These are phyloP conservation scores for Myanophis thanlyinensis DNA, from an alignment of 2,113 vertebrate species.

Conservation along the genomic window DNA sequence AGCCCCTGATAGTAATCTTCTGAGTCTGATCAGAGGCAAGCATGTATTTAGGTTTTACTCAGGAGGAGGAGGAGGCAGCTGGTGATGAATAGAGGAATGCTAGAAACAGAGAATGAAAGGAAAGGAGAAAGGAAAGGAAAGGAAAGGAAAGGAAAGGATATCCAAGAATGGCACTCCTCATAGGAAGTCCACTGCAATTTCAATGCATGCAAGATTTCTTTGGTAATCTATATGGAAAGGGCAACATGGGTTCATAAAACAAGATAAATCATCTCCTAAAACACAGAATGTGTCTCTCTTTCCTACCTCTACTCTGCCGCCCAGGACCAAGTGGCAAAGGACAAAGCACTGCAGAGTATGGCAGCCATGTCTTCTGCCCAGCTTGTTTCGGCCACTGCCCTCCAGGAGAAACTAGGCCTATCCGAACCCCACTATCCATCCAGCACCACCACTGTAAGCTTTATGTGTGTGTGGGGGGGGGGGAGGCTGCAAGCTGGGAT, in stretches of 20 bases:
- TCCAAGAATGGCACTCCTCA: background rate
- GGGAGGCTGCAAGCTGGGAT: background rate
- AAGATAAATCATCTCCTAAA: background rate
- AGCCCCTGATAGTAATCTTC: too few relatives aligned
- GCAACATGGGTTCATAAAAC: background rate
- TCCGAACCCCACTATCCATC: slow-evolving; percentile 83
- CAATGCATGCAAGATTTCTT: background rate
- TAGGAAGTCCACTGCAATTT: background rate
- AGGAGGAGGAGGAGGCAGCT: background rate
- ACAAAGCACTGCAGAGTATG: slow-evolving; percentile 97
- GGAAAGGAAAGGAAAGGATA: background rate
- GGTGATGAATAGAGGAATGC: background rate
- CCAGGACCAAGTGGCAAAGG: slow-evolving; percentile 96
- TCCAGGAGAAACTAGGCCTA: slow-evolving; percentile 92
- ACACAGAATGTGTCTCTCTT: background rate
- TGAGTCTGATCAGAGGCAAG: too few relatives aligned
- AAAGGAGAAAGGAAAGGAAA: too few relatives aligned
- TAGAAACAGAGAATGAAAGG: background rate
- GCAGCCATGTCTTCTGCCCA: slow-evolving; percentile 94
- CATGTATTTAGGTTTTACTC: too few relatives aligned
- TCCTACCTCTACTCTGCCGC: background rate
- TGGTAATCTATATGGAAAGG: background rate
- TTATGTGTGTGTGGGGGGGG: background rate
- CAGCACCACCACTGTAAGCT: slow-evolving; percentile 85
- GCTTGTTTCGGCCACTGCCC: slow-evolving; percentile 91